Conservation (phyloP, 2,888 invertebrate species). For the Parnassius glacialis region DNA sequence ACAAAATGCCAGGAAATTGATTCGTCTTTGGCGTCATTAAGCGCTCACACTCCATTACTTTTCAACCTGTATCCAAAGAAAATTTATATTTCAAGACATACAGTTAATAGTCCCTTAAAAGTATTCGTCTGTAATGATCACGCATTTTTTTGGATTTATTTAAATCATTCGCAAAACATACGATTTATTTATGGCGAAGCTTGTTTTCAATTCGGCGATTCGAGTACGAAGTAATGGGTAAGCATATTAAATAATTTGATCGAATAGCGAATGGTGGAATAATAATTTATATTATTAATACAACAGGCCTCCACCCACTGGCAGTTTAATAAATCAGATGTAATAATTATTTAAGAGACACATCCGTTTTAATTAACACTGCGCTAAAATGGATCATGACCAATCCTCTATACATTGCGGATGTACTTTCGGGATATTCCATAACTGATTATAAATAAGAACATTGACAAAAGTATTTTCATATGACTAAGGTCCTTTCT, state of each 20-base stretch:
- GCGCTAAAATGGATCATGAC: conserved; percentile 40
- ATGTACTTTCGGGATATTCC: conserved; percentile 34
- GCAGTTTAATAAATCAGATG: conserved; percentile 57
- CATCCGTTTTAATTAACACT: conserved; percentile 70
- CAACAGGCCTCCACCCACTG: conserved; percentile 53
- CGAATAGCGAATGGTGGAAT: conserved; percentile 24
- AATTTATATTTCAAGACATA: conserved; percentile 6
- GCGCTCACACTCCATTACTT: conserved; percentile 19
- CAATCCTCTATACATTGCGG: conserved; percentile 45
- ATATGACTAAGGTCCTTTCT: too few relatives aligned
- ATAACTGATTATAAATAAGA: conserved; percentile 22
- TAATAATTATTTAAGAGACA: conserved; percentile 56
- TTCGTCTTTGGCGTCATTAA: conserved; percentile 40
- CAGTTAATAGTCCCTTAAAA: conserved; percentile 11
- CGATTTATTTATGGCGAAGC: conserved; percentile 8
- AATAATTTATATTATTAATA: conserved; percentile 31
- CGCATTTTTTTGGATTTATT: conserved; percentile 20
- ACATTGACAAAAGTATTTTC: conserved; percentile 4
- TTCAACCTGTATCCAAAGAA: conserved; percentile 9
- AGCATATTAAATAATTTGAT: conserved; percentile 5
- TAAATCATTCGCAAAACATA: conserved; percentile 6
- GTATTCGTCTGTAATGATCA: conserved; percentile 15
- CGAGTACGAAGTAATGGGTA: not conserved
- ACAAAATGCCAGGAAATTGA: conserved; percentile 57
- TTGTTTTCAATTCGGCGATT: conserved; percentile 4